phyloP scores from a whole-genome alignment of 2,113 vertebrate genomes.

The Harpagus bidentatus region DNA sequence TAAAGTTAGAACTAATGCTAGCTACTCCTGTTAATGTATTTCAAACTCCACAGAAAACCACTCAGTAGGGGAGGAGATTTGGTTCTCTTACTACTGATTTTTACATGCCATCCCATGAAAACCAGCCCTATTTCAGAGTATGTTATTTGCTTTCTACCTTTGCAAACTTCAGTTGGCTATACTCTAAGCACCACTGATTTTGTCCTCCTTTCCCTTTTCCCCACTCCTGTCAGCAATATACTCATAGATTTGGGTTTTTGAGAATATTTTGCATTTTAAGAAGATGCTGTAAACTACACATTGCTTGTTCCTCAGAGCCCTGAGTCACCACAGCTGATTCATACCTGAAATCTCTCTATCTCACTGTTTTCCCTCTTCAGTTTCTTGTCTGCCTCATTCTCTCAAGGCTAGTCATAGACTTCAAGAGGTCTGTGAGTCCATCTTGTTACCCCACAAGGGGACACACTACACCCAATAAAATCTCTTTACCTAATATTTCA shows the following conservation, averaged over 20 bases:
- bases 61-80: neutral
- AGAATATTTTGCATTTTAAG: neutral
- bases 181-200: neutral
- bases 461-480: neutral
- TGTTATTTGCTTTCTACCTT: neutral
- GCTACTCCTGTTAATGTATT: neutral
- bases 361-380: neutral
- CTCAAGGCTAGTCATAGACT: neutral
- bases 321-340: neutral
- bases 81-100: neutral
- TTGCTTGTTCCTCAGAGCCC: neutral
- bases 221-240: neutral
- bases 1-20: neutral
- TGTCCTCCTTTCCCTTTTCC: neutral
- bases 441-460: neutral
- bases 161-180: neutral
- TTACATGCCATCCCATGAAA: neutral
- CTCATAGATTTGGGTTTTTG: neutral
- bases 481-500: neutral
- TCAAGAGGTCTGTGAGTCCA: neutral
- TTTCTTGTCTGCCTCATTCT: neutral
- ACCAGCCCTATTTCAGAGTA: neutral
- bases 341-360: neutral
- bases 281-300: neutral
- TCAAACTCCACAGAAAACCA: neutral